Base-by-base conservation (phyloP, 2,113 vertebrate species). In the Syngnathus scovelli region DNA sequence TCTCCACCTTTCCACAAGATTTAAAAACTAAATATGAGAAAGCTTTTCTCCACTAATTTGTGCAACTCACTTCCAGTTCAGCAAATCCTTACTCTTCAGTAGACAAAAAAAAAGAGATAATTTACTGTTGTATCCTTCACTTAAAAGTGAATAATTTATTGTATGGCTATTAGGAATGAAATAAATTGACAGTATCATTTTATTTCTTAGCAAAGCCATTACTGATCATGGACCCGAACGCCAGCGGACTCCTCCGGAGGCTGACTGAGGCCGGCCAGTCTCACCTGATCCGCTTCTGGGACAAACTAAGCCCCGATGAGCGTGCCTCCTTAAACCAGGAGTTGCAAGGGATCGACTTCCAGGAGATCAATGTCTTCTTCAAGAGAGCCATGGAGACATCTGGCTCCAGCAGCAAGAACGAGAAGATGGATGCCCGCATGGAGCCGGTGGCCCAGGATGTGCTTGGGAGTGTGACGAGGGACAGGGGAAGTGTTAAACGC, bases 261-360 rank as follows among this genome's bases (percentile, higher is more conserved):
- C 72, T 95, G 85, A 76, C 88, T 8, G 74, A 82, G 23, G 91
- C 90, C 0, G 90, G 88, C 4, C 96, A 98, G 83, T 89, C 84
- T 49, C 96, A 98, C 41, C 86, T 96, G 37, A 84, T 96, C 19
- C 91, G 86, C 61, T 98, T 95, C 80, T 96, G 93, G 94, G 71
- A 86, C 0, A 89, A 93, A 56, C 81, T 98, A 78, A 85, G 72
- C 38, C 86, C 80, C 0, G 71, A 88, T 19, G 89, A 92, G 33
- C 92, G 90, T 68, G 74, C 5, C 1, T 86, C 87, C 11, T 77
- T 98, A 61, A 72, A n/a, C 27, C 75, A 5, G 0, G 92, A 94
- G 19, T 87, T 98, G 62, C 79, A 91, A 62, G 76, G 41, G 3
- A 93, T 96, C 90, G 70, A 95, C 87, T 91, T 95, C 0, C 76